Percentiles rank a stretch among this genome's conserved stretches.
phyloP scores from a whole-genome alignment of 1,140 invertebrate genomes.

The Spodoptera frugiperda region DNA sequence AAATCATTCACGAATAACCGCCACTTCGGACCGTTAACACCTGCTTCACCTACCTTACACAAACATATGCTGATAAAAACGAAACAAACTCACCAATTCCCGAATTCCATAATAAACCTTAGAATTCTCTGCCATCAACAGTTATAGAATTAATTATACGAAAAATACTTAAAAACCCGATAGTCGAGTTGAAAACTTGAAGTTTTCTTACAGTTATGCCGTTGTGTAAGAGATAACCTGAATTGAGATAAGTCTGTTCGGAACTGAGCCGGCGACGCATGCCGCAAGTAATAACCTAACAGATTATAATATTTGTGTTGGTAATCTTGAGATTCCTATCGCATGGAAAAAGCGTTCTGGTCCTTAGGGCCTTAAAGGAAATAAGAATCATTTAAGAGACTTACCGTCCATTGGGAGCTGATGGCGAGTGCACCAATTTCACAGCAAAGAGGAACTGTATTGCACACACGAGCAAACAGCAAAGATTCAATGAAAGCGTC shows the following conservation, averaged over 20 bases:
- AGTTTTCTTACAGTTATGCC: slow-evolving; percentile 64
- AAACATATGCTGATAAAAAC: slow-evolving; percentile 36
- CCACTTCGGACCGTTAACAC: slow-evolving; percentile 77
- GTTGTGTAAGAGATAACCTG: slow-evolving; percentile 67
- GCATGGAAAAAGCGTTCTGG: slow-evolving; percentile 54
- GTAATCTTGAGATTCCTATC: slow-evolving; percentile 40
- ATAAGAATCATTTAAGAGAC: slow-evolving; percentile 47
- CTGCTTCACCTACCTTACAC: slow-evolving; percentile 57
- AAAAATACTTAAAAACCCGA: slow-evolving; percentile 50
- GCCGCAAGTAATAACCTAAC: slow-evolving; percentile 51
- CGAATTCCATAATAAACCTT: slow-evolving; percentile 32
- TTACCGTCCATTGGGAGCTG: slow-evolving; percentile 87
- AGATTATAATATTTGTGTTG: slow-evolving; percentile 59
- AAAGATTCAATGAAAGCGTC: slow-evolving; percentile 94
- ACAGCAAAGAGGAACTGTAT: slow-evolving; percentile 97
- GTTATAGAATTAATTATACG: slow-evolving; percentile 58
- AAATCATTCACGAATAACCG: slow-evolving; percentile 77
- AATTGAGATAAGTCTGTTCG: slow-evolving; percentile 65
- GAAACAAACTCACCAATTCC: slow-evolving; percentile 7
- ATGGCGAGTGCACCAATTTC: slow-evolving; percentile 93
- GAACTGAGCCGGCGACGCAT: slow-evolving; percentile 46
- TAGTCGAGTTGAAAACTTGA: slow-evolving; percentile 54
- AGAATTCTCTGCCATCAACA: slow-evolving; percentile 47
- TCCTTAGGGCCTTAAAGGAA: slow-evolving; percentile 55
- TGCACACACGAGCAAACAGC: slow-evolving; percentile 96